phyloP scores from a whole-genome alignment of 2,888 invertebrate species.

The Anthrax anthrax region DNA sequence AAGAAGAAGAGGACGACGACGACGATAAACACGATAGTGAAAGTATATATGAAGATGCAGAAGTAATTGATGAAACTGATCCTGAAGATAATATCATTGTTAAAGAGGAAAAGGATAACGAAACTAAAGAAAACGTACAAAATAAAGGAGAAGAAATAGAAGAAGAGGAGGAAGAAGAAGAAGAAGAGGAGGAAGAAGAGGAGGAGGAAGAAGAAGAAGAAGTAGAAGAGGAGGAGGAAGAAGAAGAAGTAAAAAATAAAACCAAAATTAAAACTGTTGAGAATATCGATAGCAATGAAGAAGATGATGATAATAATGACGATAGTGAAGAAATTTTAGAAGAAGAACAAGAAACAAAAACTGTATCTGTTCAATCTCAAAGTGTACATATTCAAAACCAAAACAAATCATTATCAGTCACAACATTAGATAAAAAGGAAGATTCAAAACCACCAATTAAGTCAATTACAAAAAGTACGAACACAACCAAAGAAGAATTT shows the following conservation, averaged over 20 bases:
- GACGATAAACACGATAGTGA: background rate
- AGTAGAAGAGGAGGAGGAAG: slow-evolving; percentile 12
- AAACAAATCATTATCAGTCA: background rate
- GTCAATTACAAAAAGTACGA: slow-evolving; percentile 4
- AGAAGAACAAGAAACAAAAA: slow-evolving; percentile 12
- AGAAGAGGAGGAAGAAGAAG: background rate
- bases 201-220: slow-evolving; percentile 22
- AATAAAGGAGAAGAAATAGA: too few species aligned
- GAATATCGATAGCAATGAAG: slow-evolving; percentile 2
- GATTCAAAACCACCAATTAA: background rate
- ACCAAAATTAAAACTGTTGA: background rate
- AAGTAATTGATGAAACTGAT: background rate
- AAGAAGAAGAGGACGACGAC: background rate
- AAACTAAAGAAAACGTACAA: too few species aligned
- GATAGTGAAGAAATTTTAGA: slow-evolving; percentile 8
- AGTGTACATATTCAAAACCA: slow-evolving; percentile 8
- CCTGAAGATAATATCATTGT: background rate
- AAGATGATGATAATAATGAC: slow-evolving; percentile 2
- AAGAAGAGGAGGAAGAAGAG: background rate
- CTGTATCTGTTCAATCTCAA: background rate
- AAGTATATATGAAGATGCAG: background rate
- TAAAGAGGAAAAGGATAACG: too few species aligned
- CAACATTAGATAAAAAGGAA: slow-evolving; percentile 5
- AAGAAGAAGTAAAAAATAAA: slow-evolving; percentile 3
- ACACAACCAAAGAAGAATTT: slow-evolving; percentile 11